These are phyloP conservation scores for Noctua pronuba DNA, from an alignment of 2,888 invertebrate genomes.

Conservation along the genomic window DNA sequence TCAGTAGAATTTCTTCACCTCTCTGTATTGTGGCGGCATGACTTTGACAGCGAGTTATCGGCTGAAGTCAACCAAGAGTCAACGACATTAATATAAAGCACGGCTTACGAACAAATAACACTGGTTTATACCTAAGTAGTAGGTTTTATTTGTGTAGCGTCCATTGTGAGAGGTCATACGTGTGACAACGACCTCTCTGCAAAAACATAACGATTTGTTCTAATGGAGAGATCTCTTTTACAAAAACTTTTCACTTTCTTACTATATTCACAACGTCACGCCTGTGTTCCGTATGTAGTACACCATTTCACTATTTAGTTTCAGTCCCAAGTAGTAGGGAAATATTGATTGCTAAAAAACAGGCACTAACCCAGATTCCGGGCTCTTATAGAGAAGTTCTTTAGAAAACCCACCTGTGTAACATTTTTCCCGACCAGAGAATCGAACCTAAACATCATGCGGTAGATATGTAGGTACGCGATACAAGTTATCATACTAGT, in stretches of 20 bases:
- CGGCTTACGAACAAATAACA: constrained; percentile 1
- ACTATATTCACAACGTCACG: neutral
- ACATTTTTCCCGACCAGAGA: neutral
- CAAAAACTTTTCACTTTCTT: neutral
- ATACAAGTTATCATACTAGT: neutral
- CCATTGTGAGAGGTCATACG: constrained; percentile 1
- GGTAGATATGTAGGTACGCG: neutral
- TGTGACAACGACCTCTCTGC: neutral
- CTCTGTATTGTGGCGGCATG: neutral
- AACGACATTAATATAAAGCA: constrained; percentile 16
- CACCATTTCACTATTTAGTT: neutral
- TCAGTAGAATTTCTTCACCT: neutral
- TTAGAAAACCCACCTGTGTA: neutral
- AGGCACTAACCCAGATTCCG: neutral
- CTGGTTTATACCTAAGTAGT: neutral
- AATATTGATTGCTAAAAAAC: neutral
- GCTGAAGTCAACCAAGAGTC: constrained; percentile 9
- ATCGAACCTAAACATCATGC: neutral
- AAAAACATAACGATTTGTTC: neutral
- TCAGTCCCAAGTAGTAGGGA: neutral
- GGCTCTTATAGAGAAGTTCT: neutral
- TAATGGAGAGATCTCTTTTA: neutral
- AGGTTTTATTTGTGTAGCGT: constrained; percentile 8
- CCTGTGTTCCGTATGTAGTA: neutral
- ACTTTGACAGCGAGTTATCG: constrained; percentile 25